These are phyloP conservation scores for Callionymus lyra DNA, from an alignment of 2,113 vertebrate species.

Conservation along the genomic window DNA sequence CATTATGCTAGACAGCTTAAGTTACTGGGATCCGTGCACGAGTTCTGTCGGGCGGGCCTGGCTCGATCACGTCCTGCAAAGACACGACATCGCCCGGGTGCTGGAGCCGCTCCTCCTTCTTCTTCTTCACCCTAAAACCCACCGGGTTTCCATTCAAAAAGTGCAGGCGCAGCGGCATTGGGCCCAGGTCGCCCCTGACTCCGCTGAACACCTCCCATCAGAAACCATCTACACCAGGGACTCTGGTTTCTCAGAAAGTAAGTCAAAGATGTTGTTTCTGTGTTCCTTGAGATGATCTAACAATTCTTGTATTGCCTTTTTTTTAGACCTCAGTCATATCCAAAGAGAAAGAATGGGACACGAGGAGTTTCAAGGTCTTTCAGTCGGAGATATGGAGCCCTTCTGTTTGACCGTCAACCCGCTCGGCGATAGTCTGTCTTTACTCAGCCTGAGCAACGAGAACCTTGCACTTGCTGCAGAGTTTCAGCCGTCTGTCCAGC, in stretches of 20 bases:
- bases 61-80: conserved; percentile 94
- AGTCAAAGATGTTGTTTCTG: conserved; percentile 25
- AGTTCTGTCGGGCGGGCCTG: conserved; percentile 92
- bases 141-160: conserved; percentile 90
- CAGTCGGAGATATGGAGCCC: conserved; percentile 87
- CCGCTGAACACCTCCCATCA: conserved; percentile 33
- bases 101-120: conserved; percentile 89
- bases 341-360: conserved; percentile 49
- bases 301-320: too few species aligned
- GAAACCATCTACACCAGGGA: conserved; percentile 67
- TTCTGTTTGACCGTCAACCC: conserved; percentile 96
- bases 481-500: conserved; percentile 80
- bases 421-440: conserved; percentile 86
- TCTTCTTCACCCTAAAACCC: conserved; percentile 94
- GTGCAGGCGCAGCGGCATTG: conserved; percentile 88
- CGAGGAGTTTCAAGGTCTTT: conserved; percentile 63
- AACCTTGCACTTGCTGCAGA: conserved; percentile 82
- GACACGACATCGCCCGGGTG: conserved; percentile 93
- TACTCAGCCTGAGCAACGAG: conserved; percentile 93
- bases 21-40: conserved; percentile 87
- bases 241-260: conserved; percentile 75
- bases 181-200: conserved; percentile 64
- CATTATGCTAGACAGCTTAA: conserved; percentile 96
- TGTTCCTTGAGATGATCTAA: background rate
- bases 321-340: conserved; percentile 63